Evolutionary conservation across 2,888 invertebrate species (phyloP).

Genomic region (Ischnura elegans): DNA sequence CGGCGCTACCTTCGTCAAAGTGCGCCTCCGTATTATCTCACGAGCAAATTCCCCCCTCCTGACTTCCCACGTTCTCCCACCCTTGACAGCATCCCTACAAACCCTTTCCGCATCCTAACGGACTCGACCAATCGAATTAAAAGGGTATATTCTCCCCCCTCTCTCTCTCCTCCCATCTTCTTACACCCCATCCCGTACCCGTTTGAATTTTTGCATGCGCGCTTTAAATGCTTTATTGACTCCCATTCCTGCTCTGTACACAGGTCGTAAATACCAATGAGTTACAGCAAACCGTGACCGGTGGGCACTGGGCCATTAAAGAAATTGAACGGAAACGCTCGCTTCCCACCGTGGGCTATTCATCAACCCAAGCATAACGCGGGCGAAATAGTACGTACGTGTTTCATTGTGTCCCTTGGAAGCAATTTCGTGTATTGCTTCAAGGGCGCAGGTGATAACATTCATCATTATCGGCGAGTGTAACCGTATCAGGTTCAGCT

Average conservation of each 20-base stretch:
- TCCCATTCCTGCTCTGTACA: constrained; percentile 8
- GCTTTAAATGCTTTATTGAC: constrained; percentile 31
- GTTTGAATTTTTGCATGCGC: background rate
- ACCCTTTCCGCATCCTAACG: constrained; percentile 48
- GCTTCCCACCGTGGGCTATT: background rate
- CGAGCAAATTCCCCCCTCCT: background rate
- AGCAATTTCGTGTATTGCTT: background rate
- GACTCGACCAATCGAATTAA: constrained; percentile 48
- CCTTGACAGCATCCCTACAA: background rate
- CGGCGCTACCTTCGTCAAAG: constrained; percentile 28
- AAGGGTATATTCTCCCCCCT: background rate
- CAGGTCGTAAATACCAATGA: constrained; percentile 35
- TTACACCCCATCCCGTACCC: background rate
- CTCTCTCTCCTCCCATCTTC: background rate
- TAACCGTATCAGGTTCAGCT: too few relatives aligned
- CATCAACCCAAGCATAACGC: constrained; percentile 6
- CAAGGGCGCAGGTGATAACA: background rate
- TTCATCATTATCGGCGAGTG: background rate
- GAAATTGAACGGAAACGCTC: background rate
- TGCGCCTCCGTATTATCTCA: background rate
- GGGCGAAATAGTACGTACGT: background rate
- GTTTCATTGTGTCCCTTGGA: background rate
- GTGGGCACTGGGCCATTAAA: background rate
- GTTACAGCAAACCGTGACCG: constrained; percentile 3
- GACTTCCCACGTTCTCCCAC: background rate